phyloP scores from a whole-genome alignment of 2,113 vertebrate species.

The Plotosus lineatus region DNA sequence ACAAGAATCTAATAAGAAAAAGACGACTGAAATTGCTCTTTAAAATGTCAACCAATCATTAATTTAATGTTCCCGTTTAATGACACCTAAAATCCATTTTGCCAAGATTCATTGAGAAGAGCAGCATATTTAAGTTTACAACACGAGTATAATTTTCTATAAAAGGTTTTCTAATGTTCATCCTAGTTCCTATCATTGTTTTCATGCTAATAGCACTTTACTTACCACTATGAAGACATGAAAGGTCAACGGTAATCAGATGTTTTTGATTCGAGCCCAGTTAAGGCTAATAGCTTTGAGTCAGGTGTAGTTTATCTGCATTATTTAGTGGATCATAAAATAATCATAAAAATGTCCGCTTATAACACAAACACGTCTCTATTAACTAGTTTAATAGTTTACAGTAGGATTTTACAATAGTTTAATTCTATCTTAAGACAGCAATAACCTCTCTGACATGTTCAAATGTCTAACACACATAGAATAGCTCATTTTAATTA shows the following conservation, averaged over 20 bases:
- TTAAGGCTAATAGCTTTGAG: not conserved
- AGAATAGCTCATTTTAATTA: not conserved
- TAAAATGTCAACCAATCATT: not conserved
- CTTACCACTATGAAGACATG: not conserved
- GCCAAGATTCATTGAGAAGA: not conserved
- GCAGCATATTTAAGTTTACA: not conserved
- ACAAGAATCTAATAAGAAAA: not conserved
- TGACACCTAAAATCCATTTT: not conserved
- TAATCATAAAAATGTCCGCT: no score
- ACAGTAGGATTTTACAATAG: not conserved
- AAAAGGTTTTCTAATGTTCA: not conserved
- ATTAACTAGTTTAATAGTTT: not conserved
- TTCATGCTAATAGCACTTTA: not conserved
- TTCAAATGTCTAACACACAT: not conserved
- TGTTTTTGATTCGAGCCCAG: no score
- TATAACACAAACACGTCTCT: no score
- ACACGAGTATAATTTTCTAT: not conserved
- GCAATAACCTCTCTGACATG: not conserved
- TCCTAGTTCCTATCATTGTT: not conserved
- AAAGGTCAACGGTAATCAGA: no score
- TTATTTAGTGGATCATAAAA: not conserved
- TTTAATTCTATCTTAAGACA: not conserved
- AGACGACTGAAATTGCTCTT: conserved; percentile 13
- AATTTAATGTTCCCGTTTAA: not conserved
- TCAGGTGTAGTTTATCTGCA: not conserved